Evolutionary conservation across 2,888 invertebrate species (phyloP), one percentile per base, ranked within the genome.

Genomic region (Phrixothrix hirtus): DNA sequence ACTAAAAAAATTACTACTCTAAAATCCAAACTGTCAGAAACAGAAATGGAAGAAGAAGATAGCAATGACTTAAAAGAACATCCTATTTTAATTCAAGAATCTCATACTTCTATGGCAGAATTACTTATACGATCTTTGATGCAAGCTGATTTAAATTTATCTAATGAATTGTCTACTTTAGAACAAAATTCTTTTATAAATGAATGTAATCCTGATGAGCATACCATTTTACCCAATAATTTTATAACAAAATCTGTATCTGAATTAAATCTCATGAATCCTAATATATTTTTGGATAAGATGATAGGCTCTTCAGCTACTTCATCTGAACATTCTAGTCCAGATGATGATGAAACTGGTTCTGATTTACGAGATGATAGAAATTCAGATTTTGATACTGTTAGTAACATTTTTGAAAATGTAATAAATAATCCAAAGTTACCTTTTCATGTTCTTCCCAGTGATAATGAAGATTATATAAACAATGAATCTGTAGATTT

Each of bases 61-160:
- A 71, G 78, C 13, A 25, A 12, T 3, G 4, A 5, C 5, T 12
- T 4, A 78, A 76, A 51, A 79, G 76, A 57, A 70, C 78, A 1
- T n/a, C 75, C 74, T 55, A 71, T 74, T 36, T 21, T 43, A 9
- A 70, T 79, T 54, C 79, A 79, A 61, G 81, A 79, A 25, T 79
- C 81, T 61, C 67, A 69, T 7, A 80, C 81, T 42, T 81, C 82
- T 1, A 85, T 87, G 81, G 85, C 85, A 0, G 83, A 86, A 9
- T 77, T 86, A 35, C 73, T 87, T 11, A 86, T 86, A 5, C 77
- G 83, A 54, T 85, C 86, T 1, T 81, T 87, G 1, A 79, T 84
- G 60, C 80, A 81, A 31, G 80, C 81, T 2, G 81, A 81, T 65
- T 74, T 84, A 10, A 81, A 81, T 54, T 36, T 11, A 7, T 34